Evolutionary conservation across 2,113 vertebrate species (phyloP).

Genomic region (Pygoscelis antarcticus): DNA sequence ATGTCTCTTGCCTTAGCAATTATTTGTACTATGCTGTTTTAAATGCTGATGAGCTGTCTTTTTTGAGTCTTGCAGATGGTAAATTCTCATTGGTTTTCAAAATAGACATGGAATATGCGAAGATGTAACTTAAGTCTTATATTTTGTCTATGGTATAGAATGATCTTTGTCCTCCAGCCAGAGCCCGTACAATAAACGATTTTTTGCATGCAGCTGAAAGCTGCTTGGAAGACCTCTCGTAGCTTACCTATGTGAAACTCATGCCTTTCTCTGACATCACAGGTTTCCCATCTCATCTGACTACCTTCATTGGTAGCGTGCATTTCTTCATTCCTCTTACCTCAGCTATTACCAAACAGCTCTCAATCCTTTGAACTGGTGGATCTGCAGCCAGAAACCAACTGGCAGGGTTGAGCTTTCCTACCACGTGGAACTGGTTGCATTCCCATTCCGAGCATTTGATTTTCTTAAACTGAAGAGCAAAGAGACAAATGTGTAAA

Average conservation of each 20-base stretch:
- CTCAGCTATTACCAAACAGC: neutral
- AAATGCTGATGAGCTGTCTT: neutral
- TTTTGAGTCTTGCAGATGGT: neutral
- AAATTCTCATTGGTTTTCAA: neutral
- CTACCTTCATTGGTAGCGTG: neutral
- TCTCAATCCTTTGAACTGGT: neutral
- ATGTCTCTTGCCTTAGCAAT: neutral
- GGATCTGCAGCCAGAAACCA: neutral
- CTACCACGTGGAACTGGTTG: neutral
- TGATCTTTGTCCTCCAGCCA: neutral
- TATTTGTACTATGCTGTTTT: neutral
- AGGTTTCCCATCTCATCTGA: constrained; percentile 4
- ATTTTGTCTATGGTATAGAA: neutral
- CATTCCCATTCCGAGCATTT: neutral
- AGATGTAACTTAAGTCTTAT: neutral
- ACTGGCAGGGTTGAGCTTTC: neutral
- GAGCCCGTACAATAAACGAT: neutral
- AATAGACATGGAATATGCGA: neutral
- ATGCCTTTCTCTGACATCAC: neutral
- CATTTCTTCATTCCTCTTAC: neutral
- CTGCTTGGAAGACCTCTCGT: neutral
- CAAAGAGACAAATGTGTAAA: neutral
- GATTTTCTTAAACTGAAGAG: neutral
- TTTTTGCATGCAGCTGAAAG: neutral
- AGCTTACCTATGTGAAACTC: neutral